Base-by-base conservation (phyloP, 2,888 invertebrate species). In the Petrophora chlorosata region DNA sequence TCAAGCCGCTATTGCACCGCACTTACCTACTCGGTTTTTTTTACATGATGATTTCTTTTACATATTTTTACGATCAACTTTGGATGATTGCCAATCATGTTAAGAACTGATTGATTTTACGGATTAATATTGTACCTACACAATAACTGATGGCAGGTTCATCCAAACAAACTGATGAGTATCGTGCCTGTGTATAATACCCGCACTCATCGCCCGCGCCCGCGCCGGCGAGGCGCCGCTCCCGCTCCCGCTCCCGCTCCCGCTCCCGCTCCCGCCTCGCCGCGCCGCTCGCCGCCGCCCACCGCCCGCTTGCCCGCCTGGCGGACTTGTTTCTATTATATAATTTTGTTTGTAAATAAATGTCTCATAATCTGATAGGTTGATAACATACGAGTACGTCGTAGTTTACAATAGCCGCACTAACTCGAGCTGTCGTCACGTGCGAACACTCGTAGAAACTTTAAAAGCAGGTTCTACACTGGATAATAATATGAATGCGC, bases 81-180 rank as follows among this genome's bases (percentile, higher is more conserved):
- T 79, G 79, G 79, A 65, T 28, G 15, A 2, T 17, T 7, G 73
- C 79, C 79, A 79, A 44, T 34, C 43, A 58, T 65, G 68, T 70
- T 70, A 67, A 64, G n/a, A 68, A 68, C 74, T 79, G 77, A 82
- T 82, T 74, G 77, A 79, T 78, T 79, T 76, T 63, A 72, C 67
- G 64, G 66, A 67, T 59, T 69, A 59, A 65, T 65, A 49, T 43
- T 46, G 43, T 39, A 17, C 26, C 35, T 29, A 25, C 14, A 38
- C 23, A 25, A 41, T 48, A 30, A 41, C 36, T 14, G 36, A 15
- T 33, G 46, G 40, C 26, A 15, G 38, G 45, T 33, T 25, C 12
- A 16, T 30, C n/a, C 13, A 23, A 44, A 36, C 34, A 17, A 35
- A 25, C 8, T 10, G n/a, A 29, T 14, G 32, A 26, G 36, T 30